These are phyloP conservation scores for Microplitis demolitor DNA, from an alignment of 1,140 invertebrate species.

Conservation along the genomic window DNA sequence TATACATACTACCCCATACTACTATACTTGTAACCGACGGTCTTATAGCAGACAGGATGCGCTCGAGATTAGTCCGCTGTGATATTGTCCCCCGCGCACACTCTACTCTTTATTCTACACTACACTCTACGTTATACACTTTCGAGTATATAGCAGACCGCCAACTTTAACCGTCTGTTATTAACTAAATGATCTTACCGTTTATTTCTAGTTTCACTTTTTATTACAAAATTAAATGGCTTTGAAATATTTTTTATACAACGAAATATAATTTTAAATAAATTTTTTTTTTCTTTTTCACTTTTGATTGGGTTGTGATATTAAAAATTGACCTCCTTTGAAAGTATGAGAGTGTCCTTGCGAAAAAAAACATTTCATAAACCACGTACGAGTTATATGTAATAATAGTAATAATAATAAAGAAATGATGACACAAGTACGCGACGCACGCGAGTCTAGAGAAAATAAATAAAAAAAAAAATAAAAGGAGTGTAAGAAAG, in stretches of 20 bases:
- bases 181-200: not conserved
- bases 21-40: no score
- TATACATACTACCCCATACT: no score
- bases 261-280: no score
- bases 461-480: not conserved
- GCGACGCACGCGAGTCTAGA: slow-evolving; percentile 20
- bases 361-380: no score
- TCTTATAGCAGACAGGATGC: slow-evolving; percentile 55
- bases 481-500: not conserved
- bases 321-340: not conserved
- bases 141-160: no score
- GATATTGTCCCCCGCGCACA: slow-evolving; percentile 55
- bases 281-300: not conserved
- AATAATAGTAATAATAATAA: no score
- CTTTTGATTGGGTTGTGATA: not conserved
- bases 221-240: not conserved
- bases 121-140: not conserved
- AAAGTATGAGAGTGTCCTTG: no score
- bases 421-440: slow-evolving; percentile 13
- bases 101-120: slow-evolving; percentile 6
- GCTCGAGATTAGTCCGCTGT: slow-evolving; percentile 55
- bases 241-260: no score
- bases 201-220: not conserved
- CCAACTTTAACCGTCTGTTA: slow-evolving; percentile 11
- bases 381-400: no score